Conservation (phyloP, 2,888 invertebrate species). For the Epinotia brunnichana region DNA sequence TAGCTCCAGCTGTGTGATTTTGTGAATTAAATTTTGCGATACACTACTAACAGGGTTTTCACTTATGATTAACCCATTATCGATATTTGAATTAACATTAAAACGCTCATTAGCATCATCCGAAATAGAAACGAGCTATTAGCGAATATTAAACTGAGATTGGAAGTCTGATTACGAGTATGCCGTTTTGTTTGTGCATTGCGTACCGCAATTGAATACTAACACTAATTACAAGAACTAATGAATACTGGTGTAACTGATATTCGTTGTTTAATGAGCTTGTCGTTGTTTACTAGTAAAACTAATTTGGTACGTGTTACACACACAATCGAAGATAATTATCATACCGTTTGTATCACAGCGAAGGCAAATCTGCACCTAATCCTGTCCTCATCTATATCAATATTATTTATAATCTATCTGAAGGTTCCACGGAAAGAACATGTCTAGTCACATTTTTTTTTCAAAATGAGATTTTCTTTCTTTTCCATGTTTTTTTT, state of each 20-base stretch:
- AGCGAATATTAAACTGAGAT: slow-evolving; percentile 56
- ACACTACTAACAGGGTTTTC: neutral
- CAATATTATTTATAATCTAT: too few species aligned
- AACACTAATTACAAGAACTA: slow-evolving; percentile 31
- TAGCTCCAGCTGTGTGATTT: neutral
- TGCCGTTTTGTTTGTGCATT: slow-evolving; percentile 52
- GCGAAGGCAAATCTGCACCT: too few species aligned
- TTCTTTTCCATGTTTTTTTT: too few species aligned
- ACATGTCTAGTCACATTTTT: too few species aligned
- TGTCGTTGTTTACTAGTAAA: neutral
- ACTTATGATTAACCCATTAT: slow-evolving; percentile 19
- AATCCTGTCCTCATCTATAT: too few species aligned
- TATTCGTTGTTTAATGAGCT: neutral
- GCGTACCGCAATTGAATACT: slow-evolving; percentile 39
- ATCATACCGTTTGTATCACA: neutral
- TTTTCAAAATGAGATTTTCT: too few species aligned
- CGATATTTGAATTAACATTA: slow-evolving; percentile 25
- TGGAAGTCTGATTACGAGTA: slow-evolving; percentile 45
- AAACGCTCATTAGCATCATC: slow-evolving; percentile 59
- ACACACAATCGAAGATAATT: neutral
- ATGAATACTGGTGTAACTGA: slow-evolving; percentile 21
- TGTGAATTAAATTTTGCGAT: neutral
- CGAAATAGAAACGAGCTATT: slow-evolving; percentile 57
- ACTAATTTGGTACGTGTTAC: slow-evolving; percentile 5
- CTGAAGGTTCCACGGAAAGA: too few species aligned